Percentiles rank a stretch among this genome's conserved stretches.
These are phyloP conservation scores for Drosophila kuntzei DNA, from an alignment of 2,888 invertebrate species.

Conservation along the genomic window DNA sequence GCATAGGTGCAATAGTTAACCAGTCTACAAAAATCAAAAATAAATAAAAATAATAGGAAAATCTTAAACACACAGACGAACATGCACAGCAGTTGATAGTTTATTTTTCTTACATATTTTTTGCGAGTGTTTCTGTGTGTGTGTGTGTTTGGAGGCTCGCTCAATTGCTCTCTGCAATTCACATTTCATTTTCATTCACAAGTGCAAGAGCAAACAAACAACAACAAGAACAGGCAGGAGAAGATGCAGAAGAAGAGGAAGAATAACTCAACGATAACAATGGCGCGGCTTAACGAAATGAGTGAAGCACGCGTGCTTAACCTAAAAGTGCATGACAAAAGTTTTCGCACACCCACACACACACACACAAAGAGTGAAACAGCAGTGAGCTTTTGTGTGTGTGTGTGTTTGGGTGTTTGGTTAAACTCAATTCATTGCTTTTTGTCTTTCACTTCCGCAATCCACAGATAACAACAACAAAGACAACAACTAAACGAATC, in stretches of 20 bases:
- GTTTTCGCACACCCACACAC: conserved; percentile 32
- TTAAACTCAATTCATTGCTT: conserved; percentile 66
- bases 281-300: conserved; percentile 58
- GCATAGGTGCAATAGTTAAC: not conserved
- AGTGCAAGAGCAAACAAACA: conserved; percentile 48
- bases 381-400: conserved; percentile 1
- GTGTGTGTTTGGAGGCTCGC: conserved; percentile 18
- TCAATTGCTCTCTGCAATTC: conserved; percentile 47
- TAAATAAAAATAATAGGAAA: not conserved
- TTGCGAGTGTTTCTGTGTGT: conserved; percentile 9
- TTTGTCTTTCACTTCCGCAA: conserved; percentile 66
- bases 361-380: conserved; percentile 33
- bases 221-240: conserved; percentile 18
- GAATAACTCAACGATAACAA: conserved; percentile 45
- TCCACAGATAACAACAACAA: conserved; percentile 46
- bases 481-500: conserved; percentile 38
- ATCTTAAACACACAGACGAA: not conserved
- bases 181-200: conserved; percentile 59
- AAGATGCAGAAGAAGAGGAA: not conserved
- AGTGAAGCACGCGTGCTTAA: conserved; percentile 77
- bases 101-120: conserved; percentile 3
- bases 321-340: conserved; percentile 73
- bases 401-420: conserved; percentile 33
- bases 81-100: conserved; percentile 2
- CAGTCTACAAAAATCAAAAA: not conserved